Conservation (phyloP, 64 coral and sea anemone genomes). For the Exaiptasia diaphana region DNA sequence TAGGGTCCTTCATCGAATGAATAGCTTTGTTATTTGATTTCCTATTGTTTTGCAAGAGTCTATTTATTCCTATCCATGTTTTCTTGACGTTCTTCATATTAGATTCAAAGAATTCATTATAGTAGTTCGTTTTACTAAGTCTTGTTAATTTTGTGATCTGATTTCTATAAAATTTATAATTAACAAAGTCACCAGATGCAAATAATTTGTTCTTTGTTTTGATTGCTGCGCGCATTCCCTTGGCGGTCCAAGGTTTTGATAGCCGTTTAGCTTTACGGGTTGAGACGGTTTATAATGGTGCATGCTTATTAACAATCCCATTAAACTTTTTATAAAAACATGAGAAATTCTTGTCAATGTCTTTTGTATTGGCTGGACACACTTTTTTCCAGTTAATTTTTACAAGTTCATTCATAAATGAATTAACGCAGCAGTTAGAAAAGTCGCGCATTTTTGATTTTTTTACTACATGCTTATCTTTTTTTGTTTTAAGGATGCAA, state of each 20-base stretch:
- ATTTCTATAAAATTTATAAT: conserved; percentile 18
- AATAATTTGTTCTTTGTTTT: conserved; percentile 3
- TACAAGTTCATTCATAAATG: neutral
- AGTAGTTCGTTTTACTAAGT: conserved; percentile 22
- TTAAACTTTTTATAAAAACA: conserved; percentile 39
- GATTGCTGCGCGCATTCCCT: neutral
- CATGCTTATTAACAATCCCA: conserved; percentile 9
- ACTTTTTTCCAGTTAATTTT: neutral
- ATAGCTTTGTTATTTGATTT: neutral
- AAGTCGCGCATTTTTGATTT: conserved; percentile 25
- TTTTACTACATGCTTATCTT: neutral
- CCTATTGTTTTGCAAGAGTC: neutral
- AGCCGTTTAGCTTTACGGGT: neutral
- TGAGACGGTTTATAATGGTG: conserved; percentile 13
- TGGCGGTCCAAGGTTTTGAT: conserved; percentile 25
- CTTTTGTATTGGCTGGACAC: neutral
- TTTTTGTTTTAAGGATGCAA: neutral
- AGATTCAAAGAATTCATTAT: conserved; percentile 3
- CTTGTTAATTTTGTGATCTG: conserved; percentile 4
- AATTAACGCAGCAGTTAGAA: neutral
- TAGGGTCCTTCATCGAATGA: neutral
- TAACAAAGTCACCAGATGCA: neutral
- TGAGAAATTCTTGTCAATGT: neutral
- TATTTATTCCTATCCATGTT: conserved; percentile 1
- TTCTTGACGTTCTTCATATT: conserved; percentile 20